phyloP scores from a whole-genome alignment of 2,113 vertebrate species.

The Mesocricetus auratus region DNA sequence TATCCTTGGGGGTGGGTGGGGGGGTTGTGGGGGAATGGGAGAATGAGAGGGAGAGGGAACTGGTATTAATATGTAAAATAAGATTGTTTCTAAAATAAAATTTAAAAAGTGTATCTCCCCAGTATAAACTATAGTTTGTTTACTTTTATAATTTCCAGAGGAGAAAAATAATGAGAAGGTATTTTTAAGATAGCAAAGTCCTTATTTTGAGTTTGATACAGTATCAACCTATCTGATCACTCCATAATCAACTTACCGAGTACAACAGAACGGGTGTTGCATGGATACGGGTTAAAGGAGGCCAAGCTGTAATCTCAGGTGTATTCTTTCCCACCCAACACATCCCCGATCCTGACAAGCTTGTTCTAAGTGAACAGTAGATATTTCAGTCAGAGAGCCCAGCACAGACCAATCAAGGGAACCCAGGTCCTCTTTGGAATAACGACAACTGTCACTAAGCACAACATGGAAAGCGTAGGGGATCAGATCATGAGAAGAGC shows the following conservation, averaged over 20 bases:
- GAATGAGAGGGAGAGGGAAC: too few relatives aligned
- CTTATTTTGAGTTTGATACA: background rate
- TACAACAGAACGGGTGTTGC: background rate
- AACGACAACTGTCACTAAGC: background rate
- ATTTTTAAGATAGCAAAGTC: background rate
- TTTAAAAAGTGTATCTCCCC: background rate
- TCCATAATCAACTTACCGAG: background rate
- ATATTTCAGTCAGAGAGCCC: background rate
- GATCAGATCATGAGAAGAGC: background rate
- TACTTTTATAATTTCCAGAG: conserved; percentile 25
- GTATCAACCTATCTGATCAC: background rate
- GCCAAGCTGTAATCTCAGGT: background rate
- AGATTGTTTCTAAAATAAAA: too few relatives aligned
- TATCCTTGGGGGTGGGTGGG: too few relatives aligned
- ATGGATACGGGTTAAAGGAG: background rate
- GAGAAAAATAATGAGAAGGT: conserved; percentile 19
- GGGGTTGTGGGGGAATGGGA: too few relatives aligned
- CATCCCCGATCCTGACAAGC: background rate
- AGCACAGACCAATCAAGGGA: background rate
- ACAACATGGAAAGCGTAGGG: background rate
- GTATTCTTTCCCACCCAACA: too few relatives aligned
- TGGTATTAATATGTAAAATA: too few relatives aligned
- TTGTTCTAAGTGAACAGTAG: background rate
- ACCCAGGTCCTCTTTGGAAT: background rate
- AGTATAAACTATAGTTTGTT: conserved; percentile 25